Conservation (phyloP, 2,113 vertebrate genomes). For the Aegotheles bennettii region DNA sequence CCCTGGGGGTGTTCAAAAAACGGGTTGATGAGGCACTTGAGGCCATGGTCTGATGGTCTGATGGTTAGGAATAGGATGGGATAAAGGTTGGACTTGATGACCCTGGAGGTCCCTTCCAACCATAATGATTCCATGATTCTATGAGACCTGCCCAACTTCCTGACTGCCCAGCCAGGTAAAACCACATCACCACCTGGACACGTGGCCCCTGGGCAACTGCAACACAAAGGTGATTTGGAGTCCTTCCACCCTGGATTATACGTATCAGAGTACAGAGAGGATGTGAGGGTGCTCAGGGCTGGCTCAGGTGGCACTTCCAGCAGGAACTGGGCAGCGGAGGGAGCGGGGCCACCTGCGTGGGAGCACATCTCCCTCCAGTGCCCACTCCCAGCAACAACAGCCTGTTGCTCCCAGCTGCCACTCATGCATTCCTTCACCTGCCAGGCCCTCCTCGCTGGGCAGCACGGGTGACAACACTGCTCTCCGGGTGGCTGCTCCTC, state of each 20-base stretch:
- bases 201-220: neutral
- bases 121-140: too few species aligned
- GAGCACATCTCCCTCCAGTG: slow-evolving; percentile 58
- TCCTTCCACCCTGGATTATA: neutral
- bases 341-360: neutral
- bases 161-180: neutral
- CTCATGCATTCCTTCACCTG: neutral
- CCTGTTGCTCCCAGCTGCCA: neutral
- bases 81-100: too few species aligned
- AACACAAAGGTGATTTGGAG: neutral
- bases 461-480: neutral
- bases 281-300: neutral
- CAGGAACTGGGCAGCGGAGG: neutral
- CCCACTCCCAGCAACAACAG: slow-evolving; percentile 37
- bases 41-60: too few species aligned
- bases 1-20: too few species aligned
- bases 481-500: neutral
- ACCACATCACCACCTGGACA: neutral
- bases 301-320: neutral
- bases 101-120: too few species aligned
- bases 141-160: neutral
- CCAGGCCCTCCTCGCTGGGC: neutral
- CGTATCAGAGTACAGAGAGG: accelerated
- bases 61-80: too few species aligned
- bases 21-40: too few species aligned